Evolutionary conservation across 2,113 vertebrate genomes (phyloP), one percentile per base, ranked within the genome.

Genomic region (Takifugu flavidus): DNA sequence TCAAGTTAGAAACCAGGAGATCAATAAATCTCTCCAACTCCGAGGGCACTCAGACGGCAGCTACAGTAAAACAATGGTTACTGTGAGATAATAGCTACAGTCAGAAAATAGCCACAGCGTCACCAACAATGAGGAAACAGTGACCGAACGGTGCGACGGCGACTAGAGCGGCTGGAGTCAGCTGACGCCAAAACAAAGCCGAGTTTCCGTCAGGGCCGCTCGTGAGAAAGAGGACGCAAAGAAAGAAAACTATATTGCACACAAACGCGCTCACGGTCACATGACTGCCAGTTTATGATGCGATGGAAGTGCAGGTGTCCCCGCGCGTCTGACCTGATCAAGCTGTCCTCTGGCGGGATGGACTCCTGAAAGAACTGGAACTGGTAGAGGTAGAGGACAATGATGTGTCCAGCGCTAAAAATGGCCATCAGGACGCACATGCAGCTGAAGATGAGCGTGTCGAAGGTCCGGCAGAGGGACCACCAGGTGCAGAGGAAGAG

Each of bases 401-500:
- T 89, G 75, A 99, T 87, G 84, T 99, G 97, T 13, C 97, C 97
- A 0, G 95, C 96, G 11, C 93, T 98, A 86, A 95, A 99, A 88
- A 99, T 98, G 61, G 96, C 95, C 93, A 98, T 95, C 76, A 98
- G 86, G 31, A 99, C 95, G 65, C 97, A 99, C 82, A 99, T 91
- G 78, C 95, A 99, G 93, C 96, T 97, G 92, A 99, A 99, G 72
- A 98, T 89, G 82, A 99, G 91, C 1, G 92, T 95, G 91, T 97
- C 94, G 31, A 99, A 95, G 2, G 88, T 92, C 75, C 90, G 93
- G 83, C 96, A 91, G 81, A 96, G 94, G 26, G 96, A 98, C 96
- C 97, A 99, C 97, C 97, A 99, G 12, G 96, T 98, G 75, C 96
- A 97, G 62, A 99, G 90, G 69, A 94, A 95, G 85, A 99, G 86